A percentile compares a stretch with the other conserved stretches of the same genome.
phyloP scores from a whole-genome alignment of 2,797 vertebrate genomes.

The Spinus olivaceus region DNA sequence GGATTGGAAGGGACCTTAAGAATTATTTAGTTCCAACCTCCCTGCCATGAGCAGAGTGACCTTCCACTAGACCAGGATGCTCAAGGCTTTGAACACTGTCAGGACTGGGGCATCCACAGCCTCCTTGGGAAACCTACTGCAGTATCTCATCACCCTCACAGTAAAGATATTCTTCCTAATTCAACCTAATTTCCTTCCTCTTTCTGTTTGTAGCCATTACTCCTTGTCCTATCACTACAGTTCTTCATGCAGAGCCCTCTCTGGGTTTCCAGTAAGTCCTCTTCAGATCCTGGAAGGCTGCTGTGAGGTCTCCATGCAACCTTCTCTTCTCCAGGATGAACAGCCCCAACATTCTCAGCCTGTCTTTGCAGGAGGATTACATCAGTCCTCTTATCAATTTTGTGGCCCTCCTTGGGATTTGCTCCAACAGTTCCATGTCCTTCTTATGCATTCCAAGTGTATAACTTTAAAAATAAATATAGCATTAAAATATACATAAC shows the following conservation, averaged over 20 bases:
- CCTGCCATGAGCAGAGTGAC: neutral
- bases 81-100: neutral
- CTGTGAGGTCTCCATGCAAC: neutral
- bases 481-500: neutral
- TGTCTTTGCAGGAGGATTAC: neutral
- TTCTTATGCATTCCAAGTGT: neutral
- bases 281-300: neutral
- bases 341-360: neutral
- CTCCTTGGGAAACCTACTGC: neutral
- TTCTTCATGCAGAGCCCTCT: neutral
- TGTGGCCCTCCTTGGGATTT: neutral
- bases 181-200: neutral
- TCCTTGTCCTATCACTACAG: neutral
- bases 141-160: neutral
- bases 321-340: neutral
- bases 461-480: neutral
- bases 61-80: neutral
- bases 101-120: neutral
- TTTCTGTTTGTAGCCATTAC: neutral
- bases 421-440: neutral
- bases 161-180: neutral
- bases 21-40: neutral
- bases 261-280: accelerated
- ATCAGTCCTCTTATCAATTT: neutral
- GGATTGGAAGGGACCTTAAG: neutral